phyloP scores from a whole-genome alignment of 2,888 invertebrate species.

The Seladonia tumulorum region DNA sequence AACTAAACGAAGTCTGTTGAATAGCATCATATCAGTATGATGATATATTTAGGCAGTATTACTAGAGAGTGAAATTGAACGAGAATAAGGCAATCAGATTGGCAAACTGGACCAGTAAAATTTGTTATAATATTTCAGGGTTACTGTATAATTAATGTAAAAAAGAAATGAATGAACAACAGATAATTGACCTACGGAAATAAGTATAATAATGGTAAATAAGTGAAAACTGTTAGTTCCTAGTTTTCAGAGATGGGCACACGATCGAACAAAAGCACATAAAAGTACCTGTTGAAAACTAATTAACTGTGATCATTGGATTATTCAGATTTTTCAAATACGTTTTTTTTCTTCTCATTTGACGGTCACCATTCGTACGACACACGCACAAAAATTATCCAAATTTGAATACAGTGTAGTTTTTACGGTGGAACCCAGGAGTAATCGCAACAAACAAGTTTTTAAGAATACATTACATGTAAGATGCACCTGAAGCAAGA shows the following conservation, averaged over 20 bases:
- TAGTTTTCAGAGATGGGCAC: conserved; percentile 76
- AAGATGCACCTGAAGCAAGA: conserved; percentile 22
- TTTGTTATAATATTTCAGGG: conserved; percentile 71
- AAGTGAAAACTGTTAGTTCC: conserved; percentile 76
- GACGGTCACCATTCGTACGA: conserved; percentile 26
- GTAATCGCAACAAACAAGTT: conserved; percentile 22
- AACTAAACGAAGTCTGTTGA: conserved; percentile 67
- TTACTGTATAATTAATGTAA: conserved; percentile 66
- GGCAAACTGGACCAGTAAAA: conserved; percentile 74
- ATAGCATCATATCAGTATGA: conserved; percentile 71
- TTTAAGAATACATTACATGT: conserved; percentile 23
- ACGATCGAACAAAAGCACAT: conserved; percentile 74
- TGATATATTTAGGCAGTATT: conserved; percentile 77
- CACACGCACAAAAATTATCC: conserved; percentile 50
- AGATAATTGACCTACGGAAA: conserved; percentile 49
- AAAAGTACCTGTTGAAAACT: conserved; percentile 75
- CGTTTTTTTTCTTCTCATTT: conserved; percentile 11
- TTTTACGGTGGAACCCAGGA: conserved; percentile 22
- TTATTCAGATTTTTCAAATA: conserved; percentile 29
- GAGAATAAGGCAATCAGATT: conserved; percentile 73
- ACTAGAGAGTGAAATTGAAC: conserved; percentile 65
- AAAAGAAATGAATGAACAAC: conserved; percentile 49
- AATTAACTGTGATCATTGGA: conserved; percentile 67
- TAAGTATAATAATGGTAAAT: conserved; percentile 62
- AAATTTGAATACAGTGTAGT: conserved; percentile 22